Evolutionary conservation across 2,888 invertebrate species (phyloP), one percentile per base, ranked within the genome.

Genomic region (Drosophila prostipennis): DNA sequence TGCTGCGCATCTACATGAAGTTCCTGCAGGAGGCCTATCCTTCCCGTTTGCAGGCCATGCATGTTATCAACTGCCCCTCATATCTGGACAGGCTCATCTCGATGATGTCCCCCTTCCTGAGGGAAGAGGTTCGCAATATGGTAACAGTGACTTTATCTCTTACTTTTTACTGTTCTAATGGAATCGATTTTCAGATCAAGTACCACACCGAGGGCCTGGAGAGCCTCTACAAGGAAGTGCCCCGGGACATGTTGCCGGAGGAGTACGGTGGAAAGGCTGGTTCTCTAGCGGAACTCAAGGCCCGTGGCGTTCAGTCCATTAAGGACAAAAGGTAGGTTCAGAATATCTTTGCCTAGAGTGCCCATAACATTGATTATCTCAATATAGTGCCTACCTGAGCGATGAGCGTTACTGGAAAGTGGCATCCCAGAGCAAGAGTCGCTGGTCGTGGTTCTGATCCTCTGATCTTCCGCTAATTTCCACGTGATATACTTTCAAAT

Each of bases 11-110:
- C 84, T 94, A 95, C 90, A 94, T 95, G 91, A 93, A 93, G 67
- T 96, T 94, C 89, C 90, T 95, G 3, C 95, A 96, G 89, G 95
- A 96, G 79, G 95, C 94, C 14, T 90, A 95, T 90, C 95, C 95
- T 0, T 93, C 95, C 3, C 93, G 94, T 63, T 93, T 96, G 90
- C 93, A 93, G 75, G 94, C 93, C 0, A 94, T 95, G 58, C 95
- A 96, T 87, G 93, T 96, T 1, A 90, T 96, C 54, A 96, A 96
- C 83, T 93, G 93, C 0, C 93, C 93, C 64, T 92, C 94, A 0
- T 93, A 94, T 39, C 88, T 94, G 42, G 94, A 94, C 85, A 94
- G 94, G 81, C 91, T 94, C 71, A 89, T 94, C 91, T 81, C 93
- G 32, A 89, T 94, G 75, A 92, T 94, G 76, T 92, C 92, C 71